Evolutionary conservation across 2,113 vertebrate species (phyloP).

Genomic region (Holacanthus passer): DNA sequence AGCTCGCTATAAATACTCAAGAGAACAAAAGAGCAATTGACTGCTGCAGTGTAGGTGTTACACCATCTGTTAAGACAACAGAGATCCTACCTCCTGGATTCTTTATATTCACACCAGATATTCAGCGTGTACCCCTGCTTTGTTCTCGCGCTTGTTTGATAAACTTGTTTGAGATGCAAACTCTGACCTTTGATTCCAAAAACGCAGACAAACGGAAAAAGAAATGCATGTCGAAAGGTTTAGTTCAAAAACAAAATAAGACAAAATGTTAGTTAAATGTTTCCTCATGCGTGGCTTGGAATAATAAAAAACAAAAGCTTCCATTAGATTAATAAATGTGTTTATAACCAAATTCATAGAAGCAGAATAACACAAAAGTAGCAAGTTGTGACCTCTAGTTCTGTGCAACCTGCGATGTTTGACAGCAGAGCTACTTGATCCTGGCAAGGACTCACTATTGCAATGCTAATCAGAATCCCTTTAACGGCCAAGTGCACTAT

Average conservation of each 20-base stretch:
- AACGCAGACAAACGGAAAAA: constrained; percentile 9
- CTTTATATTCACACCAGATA: constrained; percentile 46
- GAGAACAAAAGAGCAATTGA: constrained; percentile 81
- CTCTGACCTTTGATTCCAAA: constrained; percentile 25
- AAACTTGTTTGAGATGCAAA: constrained; percentile 7
- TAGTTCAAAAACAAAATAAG: constrained; percentile 2
- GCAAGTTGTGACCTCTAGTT: constrained; percentile 13
- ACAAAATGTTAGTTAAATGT: constrained; percentile 6
- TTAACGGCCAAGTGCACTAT: constrained; percentile 21
- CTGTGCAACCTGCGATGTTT: neutral
- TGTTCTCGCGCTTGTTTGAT: constrained; percentile 21
- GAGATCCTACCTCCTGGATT: constrained; percentile 55
- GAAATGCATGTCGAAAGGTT: neutral
- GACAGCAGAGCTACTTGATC: constrained; percentile 31
- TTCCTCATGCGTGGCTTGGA: neutral
- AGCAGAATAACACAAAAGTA: neutral
- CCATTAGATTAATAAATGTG: neutral
- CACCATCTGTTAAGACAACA: constrained; percentile 78
- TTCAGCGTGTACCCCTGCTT: constrained; percentile 28
- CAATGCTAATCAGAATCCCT: constrained; percentile 45
- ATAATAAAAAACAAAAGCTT: too few species aligned
- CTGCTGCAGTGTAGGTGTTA: constrained; percentile 80
- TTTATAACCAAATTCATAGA: neutral
- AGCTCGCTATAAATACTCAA: constrained; percentile 77
- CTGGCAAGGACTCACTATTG: constrained; percentile 38